Percentiles rank a stretch among this genome's conserved stretches.
These are phyloP conservation scores for Apoda limacodes DNA, from an alignment of 2,888 invertebrate genomes.

Conservation along the genomic window DNA sequence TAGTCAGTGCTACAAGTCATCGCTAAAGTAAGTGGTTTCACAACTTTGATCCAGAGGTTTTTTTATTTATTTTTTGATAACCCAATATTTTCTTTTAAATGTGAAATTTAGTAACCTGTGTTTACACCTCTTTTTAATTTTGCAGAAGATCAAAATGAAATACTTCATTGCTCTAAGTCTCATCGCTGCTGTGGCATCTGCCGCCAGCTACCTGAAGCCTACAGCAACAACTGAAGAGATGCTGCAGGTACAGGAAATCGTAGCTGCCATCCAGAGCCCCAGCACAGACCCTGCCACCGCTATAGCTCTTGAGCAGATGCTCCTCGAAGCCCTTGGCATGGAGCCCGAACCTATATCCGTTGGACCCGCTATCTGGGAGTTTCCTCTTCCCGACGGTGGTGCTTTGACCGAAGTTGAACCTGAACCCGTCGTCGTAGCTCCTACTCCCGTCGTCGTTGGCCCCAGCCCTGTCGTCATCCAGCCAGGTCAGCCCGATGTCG, in stretches of 20 bases:
- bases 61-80: too few species aligned
- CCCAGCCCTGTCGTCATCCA: constrained; percentile 3
- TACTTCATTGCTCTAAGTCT: constrained; percentile 39
- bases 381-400: neutral
- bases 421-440: too few species aligned
- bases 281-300: constrained; percentile 29
- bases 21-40: too few species aligned
- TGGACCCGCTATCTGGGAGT: constrained; percentile 12
- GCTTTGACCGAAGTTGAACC: constrained; percentile 13
- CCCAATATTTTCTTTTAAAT: too few species aligned
- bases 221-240: constrained; percentile 11
- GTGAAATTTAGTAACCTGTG: too few species aligned
- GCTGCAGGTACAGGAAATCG: constrained; percentile 20
- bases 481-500: too few species aligned
- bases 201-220: constrained; percentile 9
- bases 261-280: constrained; percentile 27
- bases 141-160: constrained; percentile 38
- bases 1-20: too few species aligned
- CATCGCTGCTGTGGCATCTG: constrained; percentile 26
- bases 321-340: constrained; percentile 19
- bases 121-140: too few species aligned
- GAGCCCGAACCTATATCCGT: constrained; percentile 10
- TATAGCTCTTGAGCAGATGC: constrained; percentile 24
- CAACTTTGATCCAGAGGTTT: too few species aligned
- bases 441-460: constrained; percentile 11